Conservation (phyloP, 2,113 vertebrate species). For the Festucalex cinctus region DNA sequence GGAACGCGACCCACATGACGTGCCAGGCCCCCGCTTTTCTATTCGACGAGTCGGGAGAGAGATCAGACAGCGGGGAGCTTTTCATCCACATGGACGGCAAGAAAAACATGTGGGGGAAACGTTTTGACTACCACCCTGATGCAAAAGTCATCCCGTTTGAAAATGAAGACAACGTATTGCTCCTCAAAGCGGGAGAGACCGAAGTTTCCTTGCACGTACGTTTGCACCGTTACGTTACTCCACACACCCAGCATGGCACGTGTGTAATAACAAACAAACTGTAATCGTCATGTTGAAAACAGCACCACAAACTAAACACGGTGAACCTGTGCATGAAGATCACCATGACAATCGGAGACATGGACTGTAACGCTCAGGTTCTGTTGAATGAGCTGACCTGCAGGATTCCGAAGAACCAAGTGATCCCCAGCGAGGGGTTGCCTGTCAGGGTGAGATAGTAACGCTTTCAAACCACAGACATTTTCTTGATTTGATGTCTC, state of each 20-base stretch:
- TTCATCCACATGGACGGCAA: conserved; percentile 77
- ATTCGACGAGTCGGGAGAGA: conserved; percentile 53
- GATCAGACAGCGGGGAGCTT: conserved; percentile 68
- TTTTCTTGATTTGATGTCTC: neutral
- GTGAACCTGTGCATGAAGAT: conserved; percentile 80
- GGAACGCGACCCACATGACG: conserved; percentile 59
- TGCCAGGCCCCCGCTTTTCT: conserved; percentile 75
- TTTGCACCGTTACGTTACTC: conserved; percentile 1
- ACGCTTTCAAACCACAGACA: neutral
- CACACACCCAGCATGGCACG: too few relatives aligned
- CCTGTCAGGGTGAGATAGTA: conserved; percentile 74
- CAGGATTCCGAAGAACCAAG: conserved; percentile 74
- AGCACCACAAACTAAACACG: conserved; percentile 79
- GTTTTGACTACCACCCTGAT: conserved; percentile 72
- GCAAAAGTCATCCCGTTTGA: conserved; percentile 68
- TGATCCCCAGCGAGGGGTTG: conserved; percentile 63
- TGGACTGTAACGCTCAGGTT: conserved; percentile 75
- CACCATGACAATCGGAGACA: conserved; percentile 78
- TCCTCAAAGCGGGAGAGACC: conserved; percentile 73
- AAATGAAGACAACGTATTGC: conserved; percentile 53
- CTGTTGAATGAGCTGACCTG: conserved; percentile 83
- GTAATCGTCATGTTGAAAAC: conserved; percentile 15
- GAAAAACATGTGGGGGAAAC: conserved; percentile 37
- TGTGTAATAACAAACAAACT: neutral
- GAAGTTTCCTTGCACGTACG: conserved; percentile 83